Evolutionary conservation across 2,888 invertebrate genomes (phyloP), one percentile per base, ranked within the genome.

Genomic region (Corbicula japonica): DNA sequence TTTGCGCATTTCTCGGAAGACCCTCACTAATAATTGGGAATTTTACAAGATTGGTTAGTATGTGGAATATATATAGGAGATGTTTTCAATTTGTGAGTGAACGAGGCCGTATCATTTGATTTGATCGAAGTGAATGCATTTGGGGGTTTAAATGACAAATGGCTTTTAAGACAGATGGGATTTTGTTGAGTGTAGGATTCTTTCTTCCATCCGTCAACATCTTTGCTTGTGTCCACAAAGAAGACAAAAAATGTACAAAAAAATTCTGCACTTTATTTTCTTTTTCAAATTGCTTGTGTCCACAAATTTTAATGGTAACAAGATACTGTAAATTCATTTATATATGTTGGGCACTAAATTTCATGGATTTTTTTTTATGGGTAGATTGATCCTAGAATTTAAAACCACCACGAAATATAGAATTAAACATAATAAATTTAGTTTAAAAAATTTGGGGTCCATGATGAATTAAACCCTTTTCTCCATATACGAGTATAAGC

Each of bases 21-120:
- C 21, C 38, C 23, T 61, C 46, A 48, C 48, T 10, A 41, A 41
- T 74, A 74, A 74, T 74, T 74, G 73, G 60, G 73, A 66, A 73
- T 74, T 74, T 74, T 74, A 74, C 66, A 74, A 66, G 66, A 60
- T 74, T 74, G 73, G 73, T 28, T 58, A 23, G 46, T 38, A 46
- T 60, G 32, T 58, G 35, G 50, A 66, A 56, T 48, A 30, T 74
- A 66, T 66, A 66, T 66, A 35, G 58, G 66, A 66, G 38, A 74
- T 72, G 58, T 74, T 74, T 73, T 74, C 66, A 74, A 74, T 74
- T 74, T 74, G 66, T 50, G 48, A 38, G 65, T 66, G 66, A 66
- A 74, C 66, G 50, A 30, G 46, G 34, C 73, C 73, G 60, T 74
- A 74, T 66, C 73, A 74, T 74, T 66, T 74, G 66, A 66, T 74